Conservation (phyloP, 2,797 vertebrate genomes). For the Acanthornis magna region DNA sequence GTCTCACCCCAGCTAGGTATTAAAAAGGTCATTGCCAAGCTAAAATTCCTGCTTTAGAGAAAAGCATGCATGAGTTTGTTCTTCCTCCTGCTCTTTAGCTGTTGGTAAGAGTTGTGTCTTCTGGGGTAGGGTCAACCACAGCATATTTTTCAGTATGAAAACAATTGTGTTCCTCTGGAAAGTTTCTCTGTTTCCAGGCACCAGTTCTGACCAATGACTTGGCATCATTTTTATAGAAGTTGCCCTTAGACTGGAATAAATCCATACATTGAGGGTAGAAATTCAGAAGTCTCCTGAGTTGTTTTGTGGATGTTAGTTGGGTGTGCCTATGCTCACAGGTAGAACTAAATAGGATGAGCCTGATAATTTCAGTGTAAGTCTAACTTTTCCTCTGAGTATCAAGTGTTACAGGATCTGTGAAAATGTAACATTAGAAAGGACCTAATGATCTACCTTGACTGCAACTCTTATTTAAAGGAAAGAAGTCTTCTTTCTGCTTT, state of each 20-base stretch:
- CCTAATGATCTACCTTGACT: background rate
- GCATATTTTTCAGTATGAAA: background rate
- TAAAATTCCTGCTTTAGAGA: background rate
- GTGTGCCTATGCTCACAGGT: background rate
- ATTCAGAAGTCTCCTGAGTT: background rate
- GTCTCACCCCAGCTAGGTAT: background rate
- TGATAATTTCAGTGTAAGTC: background rate
- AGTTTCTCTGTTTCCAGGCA: background rate
- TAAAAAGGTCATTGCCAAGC: background rate
- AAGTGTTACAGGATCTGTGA: background rate
- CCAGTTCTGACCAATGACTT: background rate
- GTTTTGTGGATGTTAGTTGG: background rate
- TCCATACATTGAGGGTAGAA: background rate
- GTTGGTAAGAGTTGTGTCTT: background rate
- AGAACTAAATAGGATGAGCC: background rate
- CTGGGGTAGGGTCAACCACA: background rate
- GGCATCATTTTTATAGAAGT: background rate
- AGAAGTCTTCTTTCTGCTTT: background rate
- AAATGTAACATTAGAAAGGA: background rate
- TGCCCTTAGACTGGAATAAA: background rate
- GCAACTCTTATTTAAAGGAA: background rate
- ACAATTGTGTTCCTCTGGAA: background rate
- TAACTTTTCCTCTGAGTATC: background rate
- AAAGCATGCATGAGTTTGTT: rapidly evolving
- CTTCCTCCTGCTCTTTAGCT: background rate